Conservation (phyloP, 2,797 vertebrate genomes). For the Platyrinchus mystaceus region DNA sequence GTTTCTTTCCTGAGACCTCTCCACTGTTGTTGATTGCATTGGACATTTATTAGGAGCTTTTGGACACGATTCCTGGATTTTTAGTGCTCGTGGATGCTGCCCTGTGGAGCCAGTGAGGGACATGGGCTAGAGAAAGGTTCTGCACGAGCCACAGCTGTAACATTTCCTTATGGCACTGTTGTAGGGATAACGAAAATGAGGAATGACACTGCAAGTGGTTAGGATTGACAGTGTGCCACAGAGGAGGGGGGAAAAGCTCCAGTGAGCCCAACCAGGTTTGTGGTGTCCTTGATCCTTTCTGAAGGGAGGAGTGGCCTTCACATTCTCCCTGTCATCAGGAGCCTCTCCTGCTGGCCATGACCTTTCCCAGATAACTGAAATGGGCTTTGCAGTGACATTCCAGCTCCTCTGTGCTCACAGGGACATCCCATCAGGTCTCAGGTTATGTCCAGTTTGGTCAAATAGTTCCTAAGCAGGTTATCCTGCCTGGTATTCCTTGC, state of each 20-base stretch:
- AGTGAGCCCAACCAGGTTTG: not conserved
- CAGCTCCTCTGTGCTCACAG: not conserved
- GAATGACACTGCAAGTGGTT: not conserved
- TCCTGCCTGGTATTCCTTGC: not conserved
- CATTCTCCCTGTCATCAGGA: not conserved
- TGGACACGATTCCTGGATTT: not conserved
- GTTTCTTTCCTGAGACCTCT: not conserved
- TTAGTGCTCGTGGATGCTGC: not conserved
- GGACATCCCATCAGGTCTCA: not conserved
- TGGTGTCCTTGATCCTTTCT: not conserved
- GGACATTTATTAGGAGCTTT: not conserved
- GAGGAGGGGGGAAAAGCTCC: not conserved
- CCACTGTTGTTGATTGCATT: not conserved
- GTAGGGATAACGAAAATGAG: not conserved
- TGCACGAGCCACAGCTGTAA: not conserved
- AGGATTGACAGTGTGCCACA: not conserved
- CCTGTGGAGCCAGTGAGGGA: not conserved
- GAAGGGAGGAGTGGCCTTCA: not conserved
- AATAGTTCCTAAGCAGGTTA: not conserved
- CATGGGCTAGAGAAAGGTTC: not conserved
- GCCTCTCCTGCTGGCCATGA: not conserved
- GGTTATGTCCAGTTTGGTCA: not conserved
- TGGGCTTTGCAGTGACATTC: not conserved
- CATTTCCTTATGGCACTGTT: accelerated
- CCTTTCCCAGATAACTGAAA: not conserved